Conservation (phyloP, 2,888 invertebrate genomes). For the Sinhomidia bicolor region DNA sequence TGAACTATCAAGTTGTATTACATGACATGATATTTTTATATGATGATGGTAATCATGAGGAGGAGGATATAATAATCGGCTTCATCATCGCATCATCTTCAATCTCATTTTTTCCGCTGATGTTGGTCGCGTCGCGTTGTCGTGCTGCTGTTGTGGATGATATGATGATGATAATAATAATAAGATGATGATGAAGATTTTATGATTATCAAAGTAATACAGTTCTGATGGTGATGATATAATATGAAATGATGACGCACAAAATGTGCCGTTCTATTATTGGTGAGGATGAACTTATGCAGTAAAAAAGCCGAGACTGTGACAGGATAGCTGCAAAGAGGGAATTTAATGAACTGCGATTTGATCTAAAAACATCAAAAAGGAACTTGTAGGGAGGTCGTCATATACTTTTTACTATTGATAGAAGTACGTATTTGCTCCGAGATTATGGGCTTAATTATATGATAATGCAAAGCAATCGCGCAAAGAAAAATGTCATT, state of each 20-base stretch:
- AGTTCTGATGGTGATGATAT: conserved; percentile 21
- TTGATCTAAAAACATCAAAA: not conserved
- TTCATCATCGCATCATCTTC: conserved; percentile 9
- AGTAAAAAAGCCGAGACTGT: not conserved
- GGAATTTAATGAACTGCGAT: conserved; percentile 1
- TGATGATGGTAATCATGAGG: conserved; percentile 21
- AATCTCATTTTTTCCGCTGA: conserved; percentile 36
- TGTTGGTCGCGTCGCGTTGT: conserved; percentile 5
- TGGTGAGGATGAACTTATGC: not conserved
- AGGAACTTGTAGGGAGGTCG: conserved; percentile 13
- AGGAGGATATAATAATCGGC: conserved; percentile 15
- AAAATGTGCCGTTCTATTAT: not conserved
- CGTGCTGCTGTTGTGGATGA: not conserved
- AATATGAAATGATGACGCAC: conserved; percentile 6
- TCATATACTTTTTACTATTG: not conserved
- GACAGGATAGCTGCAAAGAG: not conserved
- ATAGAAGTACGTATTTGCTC: not conserved
- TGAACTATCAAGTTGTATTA: not conserved
- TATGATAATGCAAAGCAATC: not conserved
- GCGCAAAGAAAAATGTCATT: not conserved
- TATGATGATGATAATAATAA: conserved; percentile 31
- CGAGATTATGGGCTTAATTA: not conserved
- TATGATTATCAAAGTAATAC: conserved; percentile 30
- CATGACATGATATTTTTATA: conserved; percentile 8
- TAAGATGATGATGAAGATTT: conserved; percentile 34